A percentile compares a stretch with the other conserved stretches of the same genome.
Conservation (phyloP, 2,888 invertebrate genomes). For the Papilio protenor region DNA sequence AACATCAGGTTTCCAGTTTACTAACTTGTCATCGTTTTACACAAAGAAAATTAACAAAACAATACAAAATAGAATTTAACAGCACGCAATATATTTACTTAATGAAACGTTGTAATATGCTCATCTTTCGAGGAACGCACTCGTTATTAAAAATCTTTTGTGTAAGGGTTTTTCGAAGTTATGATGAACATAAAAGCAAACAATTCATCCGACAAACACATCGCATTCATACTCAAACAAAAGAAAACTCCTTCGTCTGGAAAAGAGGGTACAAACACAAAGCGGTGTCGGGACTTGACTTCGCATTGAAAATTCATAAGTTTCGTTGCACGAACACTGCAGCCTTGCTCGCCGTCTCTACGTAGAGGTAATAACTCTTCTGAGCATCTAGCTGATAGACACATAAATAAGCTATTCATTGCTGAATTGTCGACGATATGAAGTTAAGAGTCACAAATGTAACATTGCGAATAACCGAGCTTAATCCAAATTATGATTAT, state of each 20-base stretch:
- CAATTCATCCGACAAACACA: slow-evolving; percentile 43
- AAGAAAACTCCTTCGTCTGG: slow-evolving; percentile 43
- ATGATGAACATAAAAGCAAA: slow-evolving; percentile 39
- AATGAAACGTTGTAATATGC: background rate
- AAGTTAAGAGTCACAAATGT: background rate
- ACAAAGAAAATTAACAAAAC: background rate
- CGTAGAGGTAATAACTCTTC: slow-evolving; percentile 34
- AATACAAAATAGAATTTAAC: background rate
- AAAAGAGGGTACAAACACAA: slow-evolving; percentile 44
- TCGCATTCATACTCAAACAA: slow-evolving; percentile 43
- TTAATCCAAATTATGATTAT: too few relatives aligned
- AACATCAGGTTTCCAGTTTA: background rate
- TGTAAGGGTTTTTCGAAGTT: slow-evolving; percentile 35
- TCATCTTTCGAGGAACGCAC: slow-evolving; percentile 7
- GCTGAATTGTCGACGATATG: background rate
- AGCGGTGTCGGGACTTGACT: slow-evolving; percentile 43
- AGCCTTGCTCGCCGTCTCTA: slow-evolving; percentile 17
- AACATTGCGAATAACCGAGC: background rate
- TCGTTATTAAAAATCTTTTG: slow-evolving; percentile 34
- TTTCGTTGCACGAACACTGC: slow-evolving; percentile 40
- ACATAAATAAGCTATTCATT: slow-evolving; percentile 11
- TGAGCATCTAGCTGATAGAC: slow-evolving; percentile 26
- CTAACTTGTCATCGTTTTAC: background rate
- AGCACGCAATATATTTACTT: background rate
- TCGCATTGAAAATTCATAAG: slow-evolving; percentile 44